Percentiles rank a stretch among this genome's conserved stretches.
Evolutionary conservation across 2,113 vertebrate species (phyloP).

Genomic region (Lynx canadensis): DNA sequence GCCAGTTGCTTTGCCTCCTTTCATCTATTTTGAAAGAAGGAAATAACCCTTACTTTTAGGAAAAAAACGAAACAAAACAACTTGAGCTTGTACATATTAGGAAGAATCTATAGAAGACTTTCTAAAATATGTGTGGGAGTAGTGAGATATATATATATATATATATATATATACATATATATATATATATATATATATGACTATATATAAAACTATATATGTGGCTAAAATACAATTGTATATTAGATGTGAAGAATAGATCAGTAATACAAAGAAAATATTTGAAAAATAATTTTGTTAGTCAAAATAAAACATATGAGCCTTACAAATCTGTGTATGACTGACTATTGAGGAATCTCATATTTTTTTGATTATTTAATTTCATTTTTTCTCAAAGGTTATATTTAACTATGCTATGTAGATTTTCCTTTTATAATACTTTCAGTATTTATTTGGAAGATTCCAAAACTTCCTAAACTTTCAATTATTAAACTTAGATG

Average conservation of each 20-base stretch:
- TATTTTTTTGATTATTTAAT: background rate
- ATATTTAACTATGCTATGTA: background rate
- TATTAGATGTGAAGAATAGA: background rate
- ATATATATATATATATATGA: background rate
- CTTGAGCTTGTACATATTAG: background rate
- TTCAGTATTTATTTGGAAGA: background rate
- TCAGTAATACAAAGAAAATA: background rate
- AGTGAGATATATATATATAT: background rate
- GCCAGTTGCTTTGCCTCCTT: background rate
- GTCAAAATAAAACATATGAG: background rate
- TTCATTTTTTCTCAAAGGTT: background rate
- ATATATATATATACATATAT: background rate
- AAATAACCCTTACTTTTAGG: background rate
- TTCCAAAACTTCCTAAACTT: background rate
- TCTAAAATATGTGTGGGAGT: background rate
- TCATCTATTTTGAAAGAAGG: constrained; percentile 25
- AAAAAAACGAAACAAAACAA: background rate
- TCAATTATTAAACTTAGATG: background rate
- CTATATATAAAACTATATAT: background rate
- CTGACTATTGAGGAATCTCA: background rate
- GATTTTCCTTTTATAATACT: background rate
- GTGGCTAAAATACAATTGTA: background rate
- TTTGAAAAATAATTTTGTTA: background rate
- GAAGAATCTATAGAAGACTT: background rate
- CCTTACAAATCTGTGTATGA: background rate